These are phyloP conservation scores for Eustalomyia histrio DNA, from an alignment of 2,888 invertebrate species.

Conservation along the genomic window DNA sequence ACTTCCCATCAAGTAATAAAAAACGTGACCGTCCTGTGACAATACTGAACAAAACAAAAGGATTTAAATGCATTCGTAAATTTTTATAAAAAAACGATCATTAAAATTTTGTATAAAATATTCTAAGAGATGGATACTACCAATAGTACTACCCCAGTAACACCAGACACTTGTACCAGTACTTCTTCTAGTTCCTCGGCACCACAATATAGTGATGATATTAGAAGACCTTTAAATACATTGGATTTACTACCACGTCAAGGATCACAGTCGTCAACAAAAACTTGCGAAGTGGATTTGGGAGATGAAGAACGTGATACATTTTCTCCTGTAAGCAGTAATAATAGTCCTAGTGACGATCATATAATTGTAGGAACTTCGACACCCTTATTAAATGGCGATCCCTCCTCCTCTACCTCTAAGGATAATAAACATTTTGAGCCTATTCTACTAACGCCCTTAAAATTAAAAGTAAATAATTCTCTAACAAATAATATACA, in stretches of 20 bases:
- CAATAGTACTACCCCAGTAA: conserved; percentile 50
- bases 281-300: conserved; percentile 77
- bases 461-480: conserved; percentile 62
- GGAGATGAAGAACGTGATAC: conserved; percentile 79
- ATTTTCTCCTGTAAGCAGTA: conserved; percentile 76
- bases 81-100: conserved; percentile 1
- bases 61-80: conserved; percentile 52
- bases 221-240: conserved; percentile 64
- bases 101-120: not conserved
- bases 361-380: conserved; percentile 47
- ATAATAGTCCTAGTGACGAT: conserved; percentile 69
- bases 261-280: conserved; percentile 72
- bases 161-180: conserved; percentile 56
- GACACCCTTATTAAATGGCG: conserved; percentile 32
- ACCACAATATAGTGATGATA: conserved; percentile 75
- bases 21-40: conserved; percentile 61
- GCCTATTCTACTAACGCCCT: conserved; percentile 22
- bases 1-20: conserved; percentile 29
- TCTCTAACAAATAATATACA: conserved; percentile 60
- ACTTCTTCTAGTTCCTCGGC: conserved; percentile 69
- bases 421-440: conserved; percentile 74
- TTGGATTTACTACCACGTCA: conserved; percentile 69
- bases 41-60: conserved; percentile 32
- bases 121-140: conserved; percentile 45
- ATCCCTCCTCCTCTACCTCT: conserved; percentile 43